Evolutionary conservation across 2,113 vertebrate genomes (phyloP).

Genomic region (Pseudorhombus dupliciocellatus): DNA sequence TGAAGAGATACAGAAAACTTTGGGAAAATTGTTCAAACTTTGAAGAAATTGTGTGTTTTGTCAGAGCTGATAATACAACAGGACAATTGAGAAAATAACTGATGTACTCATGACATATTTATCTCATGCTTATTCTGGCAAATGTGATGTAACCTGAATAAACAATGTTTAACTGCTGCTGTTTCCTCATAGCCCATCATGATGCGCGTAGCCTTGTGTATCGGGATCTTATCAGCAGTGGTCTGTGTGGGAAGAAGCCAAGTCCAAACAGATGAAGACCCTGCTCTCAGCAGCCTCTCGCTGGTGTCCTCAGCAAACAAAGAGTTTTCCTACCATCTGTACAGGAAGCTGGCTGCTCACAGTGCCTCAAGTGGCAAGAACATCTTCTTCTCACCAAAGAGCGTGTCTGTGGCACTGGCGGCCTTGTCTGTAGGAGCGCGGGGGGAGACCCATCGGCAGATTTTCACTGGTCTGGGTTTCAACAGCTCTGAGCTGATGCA

Average conservation of each 20-base stretch:
- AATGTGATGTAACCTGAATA: slow-evolving; percentile 39
- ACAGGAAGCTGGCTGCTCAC: slow-evolving; percentile 69
- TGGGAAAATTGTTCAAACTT: background rate
- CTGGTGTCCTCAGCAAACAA: slow-evolving; percentile 68
- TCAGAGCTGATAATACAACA: background rate
- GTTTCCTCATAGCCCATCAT: slow-evolving; percentile 48
- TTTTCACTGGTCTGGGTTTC: slow-evolving; percentile 74
- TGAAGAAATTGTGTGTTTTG: background rate
- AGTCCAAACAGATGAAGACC: slow-evolving; percentile 15
- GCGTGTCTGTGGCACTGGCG: slow-evolving; percentile 80
- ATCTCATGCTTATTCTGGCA: background rate
- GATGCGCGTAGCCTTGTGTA: slow-evolving; percentile 43
- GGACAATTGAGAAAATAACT: background rate
- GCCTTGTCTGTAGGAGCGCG: slow-evolving; percentile 78
- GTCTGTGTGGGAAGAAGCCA: slow-evolving; percentile 43
- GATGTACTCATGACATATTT: background rate
- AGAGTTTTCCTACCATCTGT: slow-evolving; percentile 79
- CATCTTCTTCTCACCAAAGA: slow-evolving; percentile 85
- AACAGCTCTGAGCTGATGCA: slow-evolving; percentile 37
- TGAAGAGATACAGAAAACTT: background rate
- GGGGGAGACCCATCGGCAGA: slow-evolving; percentile 75
- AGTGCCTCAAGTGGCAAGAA: slow-evolving; percentile 71
- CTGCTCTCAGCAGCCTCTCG: slow-evolving; percentile 14
- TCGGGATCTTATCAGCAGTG: slow-evolving; percentile 64
- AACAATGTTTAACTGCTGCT: slow-evolving; percentile 33